Conservation (phyloP, 1,140 invertebrate genomes). For the Drosophila pseudoobscura region DNA sequence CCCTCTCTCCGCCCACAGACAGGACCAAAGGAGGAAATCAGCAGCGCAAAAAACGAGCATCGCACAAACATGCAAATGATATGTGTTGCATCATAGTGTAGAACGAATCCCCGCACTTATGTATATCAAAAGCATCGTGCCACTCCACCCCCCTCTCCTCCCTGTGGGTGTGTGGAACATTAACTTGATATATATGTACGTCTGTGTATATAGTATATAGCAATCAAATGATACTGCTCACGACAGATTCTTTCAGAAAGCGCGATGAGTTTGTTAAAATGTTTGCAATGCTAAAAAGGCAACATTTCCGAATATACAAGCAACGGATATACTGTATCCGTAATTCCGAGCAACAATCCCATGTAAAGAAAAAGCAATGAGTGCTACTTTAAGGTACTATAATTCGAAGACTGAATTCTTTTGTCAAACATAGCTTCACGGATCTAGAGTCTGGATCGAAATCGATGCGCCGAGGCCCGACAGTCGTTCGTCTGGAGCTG, state of each 20-base stretch:
- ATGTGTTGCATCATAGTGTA: slow-evolving; percentile 80
- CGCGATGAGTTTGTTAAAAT: slow-evolving; percentile 1
- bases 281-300: neutral
- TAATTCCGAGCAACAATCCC: no score
- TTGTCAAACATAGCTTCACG: no score
- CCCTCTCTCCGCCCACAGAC: slow-evolving; percentile 3
- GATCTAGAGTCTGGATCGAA: no score
- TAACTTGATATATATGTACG: neutral
- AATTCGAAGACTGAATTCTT: no score
- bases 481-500: no score
- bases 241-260: slow-evolving; percentile 33
- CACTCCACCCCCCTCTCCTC: neutral
- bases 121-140: slow-evolving; percentile 23
- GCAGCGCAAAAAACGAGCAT: slow-evolving; percentile 28
- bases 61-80: slow-evolving; percentile 72
- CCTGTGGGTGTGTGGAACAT: slow-evolving; percentile 1
- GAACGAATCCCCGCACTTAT: slow-evolving; percentile 38
- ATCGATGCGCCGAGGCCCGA: no score
- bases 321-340: no score
- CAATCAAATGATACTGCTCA: slow-evolving; percentile 63
- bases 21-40: slow-evolving; percentile 27
- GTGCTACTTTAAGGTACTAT: no score
- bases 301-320: neutral
- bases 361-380: no score
- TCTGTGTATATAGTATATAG: slow-evolving; percentile 56